A percentile compares a stretch with the other conserved stretches of the same genome.
phyloP scores from a whole-genome alignment of 2,113 vertebrate species.

The Dermatemys mawii region DNA sequence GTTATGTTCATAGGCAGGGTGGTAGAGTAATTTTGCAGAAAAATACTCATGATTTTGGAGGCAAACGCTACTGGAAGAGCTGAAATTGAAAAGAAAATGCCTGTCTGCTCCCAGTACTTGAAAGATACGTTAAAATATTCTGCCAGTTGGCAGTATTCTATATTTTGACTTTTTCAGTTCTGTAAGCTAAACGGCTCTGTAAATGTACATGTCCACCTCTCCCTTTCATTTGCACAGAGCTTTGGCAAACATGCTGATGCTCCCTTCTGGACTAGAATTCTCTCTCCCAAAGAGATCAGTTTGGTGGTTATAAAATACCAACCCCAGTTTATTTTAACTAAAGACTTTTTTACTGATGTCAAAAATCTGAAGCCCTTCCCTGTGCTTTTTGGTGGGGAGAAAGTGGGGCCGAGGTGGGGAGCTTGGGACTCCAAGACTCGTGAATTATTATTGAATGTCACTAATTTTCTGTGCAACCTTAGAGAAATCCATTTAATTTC shows the following conservation, averaged over 20 bases:
- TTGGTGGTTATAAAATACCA: not conserved
- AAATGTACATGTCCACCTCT: not conserved
- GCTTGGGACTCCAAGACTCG: not conserved
- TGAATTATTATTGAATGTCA: not conserved
- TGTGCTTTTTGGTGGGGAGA: not conserved
- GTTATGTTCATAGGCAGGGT: not conserved
- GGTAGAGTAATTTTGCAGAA: not conserved
- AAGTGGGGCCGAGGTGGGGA: not conserved
- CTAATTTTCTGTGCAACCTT: not conserved
- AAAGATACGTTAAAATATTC: constrained; percentile 15
- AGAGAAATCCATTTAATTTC: constrained; percentile 22
- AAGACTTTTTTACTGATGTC: not conserved
- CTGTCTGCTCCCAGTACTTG: not conserved
- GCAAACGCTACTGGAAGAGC: not conserved
- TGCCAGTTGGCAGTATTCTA: not conserved
- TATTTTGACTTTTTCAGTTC: constrained; percentile 41
- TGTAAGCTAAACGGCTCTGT: accelerated
- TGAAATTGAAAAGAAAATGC: not conserved
- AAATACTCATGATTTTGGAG: constrained; percentile 3
- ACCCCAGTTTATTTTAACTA: not conserved
- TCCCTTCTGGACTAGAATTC: not conserved
- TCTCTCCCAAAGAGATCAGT: not conserved
- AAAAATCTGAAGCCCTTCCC: not conserved
- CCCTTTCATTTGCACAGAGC: accelerated
- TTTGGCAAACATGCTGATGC: not conserved